Evolutionary conservation across 2,797 vertebrate genomes (phyloP).

Genomic region (Scarus forsteni): DNA sequence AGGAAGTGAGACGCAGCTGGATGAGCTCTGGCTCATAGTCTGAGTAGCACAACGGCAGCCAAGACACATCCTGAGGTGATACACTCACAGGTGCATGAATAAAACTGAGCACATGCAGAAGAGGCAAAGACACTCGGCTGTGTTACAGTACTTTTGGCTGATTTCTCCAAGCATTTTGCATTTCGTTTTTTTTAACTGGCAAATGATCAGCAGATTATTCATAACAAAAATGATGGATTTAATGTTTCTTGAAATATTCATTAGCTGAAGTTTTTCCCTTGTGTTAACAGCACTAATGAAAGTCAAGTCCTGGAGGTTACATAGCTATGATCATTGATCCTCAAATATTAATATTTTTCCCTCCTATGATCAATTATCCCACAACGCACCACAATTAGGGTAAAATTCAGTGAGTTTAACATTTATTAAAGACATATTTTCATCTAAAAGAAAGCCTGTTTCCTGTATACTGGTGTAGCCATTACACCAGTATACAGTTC

Average conservation of each 20-base stretch:
- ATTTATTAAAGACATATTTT: too few relatives aligned
- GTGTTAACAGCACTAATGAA: conserved; percentile 19
- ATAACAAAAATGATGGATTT: conserved; percentile 4
- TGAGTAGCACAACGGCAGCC: conserved; percentile 35
- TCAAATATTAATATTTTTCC: conserved; percentile 5
- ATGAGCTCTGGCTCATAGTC: conserved; percentile 46
- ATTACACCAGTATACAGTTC: too few relatives aligned
- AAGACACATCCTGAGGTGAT: conserved; percentile 31
- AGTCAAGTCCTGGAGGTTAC: background rate
- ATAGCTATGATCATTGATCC: background rate
- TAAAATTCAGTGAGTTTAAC: too few relatives aligned
- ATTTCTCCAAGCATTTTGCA: background rate
- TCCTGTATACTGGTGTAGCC: too few relatives aligned
- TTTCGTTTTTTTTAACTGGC: background rate
- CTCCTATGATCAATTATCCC: conserved; percentile 7
- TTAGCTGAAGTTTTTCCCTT: conserved; percentile 11
- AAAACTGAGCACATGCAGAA: background rate
- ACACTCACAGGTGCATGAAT: conserved; percentile 1
- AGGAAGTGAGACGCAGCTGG: conserved; percentile 59
- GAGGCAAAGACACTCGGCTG: background rate
- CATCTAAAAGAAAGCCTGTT: too few relatives aligned
- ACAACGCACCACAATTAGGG: too few relatives aligned
- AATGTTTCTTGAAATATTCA: conserved; percentile 22
- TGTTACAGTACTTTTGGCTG: background rate
- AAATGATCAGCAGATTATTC: conserved; percentile 19